Conservation (phyloP, 1,140 invertebrate genomes). For the Patella vulgata region DNA sequence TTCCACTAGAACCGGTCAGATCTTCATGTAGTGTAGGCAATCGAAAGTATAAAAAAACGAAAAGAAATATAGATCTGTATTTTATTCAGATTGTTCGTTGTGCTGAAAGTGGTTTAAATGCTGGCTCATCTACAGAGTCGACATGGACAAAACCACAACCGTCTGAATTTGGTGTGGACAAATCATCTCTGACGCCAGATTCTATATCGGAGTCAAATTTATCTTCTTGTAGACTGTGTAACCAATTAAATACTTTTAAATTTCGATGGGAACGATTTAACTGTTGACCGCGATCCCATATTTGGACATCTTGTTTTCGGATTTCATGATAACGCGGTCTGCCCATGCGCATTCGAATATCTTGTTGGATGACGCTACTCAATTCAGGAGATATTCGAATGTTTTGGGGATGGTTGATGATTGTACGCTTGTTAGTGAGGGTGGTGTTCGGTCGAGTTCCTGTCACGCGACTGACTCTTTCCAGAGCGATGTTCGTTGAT, state of each 20-base stretch:
- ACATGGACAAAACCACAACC: constrained; percentile 34
- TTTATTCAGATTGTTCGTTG: too few species aligned
- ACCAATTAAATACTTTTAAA: constrained; percentile 58
- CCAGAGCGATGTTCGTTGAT: constrained; percentile 39
- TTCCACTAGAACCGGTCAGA: too few species aligned
- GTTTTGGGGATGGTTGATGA: constrained; percentile 43
- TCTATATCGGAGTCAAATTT: constrained; percentile 33
- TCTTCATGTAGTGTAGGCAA: too few species aligned
- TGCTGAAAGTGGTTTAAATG: constrained; percentile 49
- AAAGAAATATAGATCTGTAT: too few species aligned
- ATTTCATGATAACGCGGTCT: constrained; percentile 55
- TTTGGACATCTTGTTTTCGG: constrained; percentile 35
- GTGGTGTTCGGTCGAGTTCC: constrained; percentile 42
- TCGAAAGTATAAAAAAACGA: too few species aligned
- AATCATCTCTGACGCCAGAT: constrained; percentile 29
- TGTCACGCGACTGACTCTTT: constrained; percentile 34
- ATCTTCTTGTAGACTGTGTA: constrained; percentile 48
- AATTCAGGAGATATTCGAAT: constrained; percentile 54
- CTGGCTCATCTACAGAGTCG: constrained; percentile 49
- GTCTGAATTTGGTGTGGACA: constrained; percentile 16
- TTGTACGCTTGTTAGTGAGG: constrained; percentile 38
- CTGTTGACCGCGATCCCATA: constrained; percentile 46
- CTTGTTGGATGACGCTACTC: constrained; percentile 49
- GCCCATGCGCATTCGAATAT: constrained; percentile 55
- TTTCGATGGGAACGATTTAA: constrained; percentile 47